Evolutionary conservation across 64 coral and sea anemone genomes (phyloP), one percentile per base, ranked within the genome.

Genomic region (Anthopleura sola): DNA sequence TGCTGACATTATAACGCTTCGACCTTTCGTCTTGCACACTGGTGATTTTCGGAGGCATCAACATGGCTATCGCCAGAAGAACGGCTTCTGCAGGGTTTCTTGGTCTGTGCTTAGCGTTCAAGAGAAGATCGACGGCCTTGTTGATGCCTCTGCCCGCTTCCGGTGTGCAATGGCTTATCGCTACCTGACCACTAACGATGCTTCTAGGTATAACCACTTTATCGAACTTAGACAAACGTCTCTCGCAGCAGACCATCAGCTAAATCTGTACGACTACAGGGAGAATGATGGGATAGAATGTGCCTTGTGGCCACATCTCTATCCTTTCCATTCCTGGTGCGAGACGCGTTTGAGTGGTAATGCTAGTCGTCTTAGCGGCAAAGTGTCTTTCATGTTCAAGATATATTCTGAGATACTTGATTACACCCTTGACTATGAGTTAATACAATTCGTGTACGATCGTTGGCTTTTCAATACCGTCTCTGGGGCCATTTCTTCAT

Each of bases 401-500:
- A 2, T 90, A 0, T 32, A 64, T 16, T 82, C 75, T 13, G n/a
- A 77, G 2, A 84, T 93, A 28, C 21, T 58, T 3, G 91, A 93
- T 36, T 93, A 85, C 50, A 14, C 49, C 13, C 36, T 88, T 8
- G 17, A 34, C 9, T 93, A 60, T 55, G 91, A 93, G 4, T 18
- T 93, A 0, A 31, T 93, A 0, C 88, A 93, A 15, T 93, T 85
- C 39, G 23, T 68, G 0, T 93, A 89, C 49, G 82, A 93, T 75
- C 69, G 92, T 12, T 93, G 91, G 91, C 6, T 93, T 0, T 93
- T 85, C 46, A 88, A 88, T 9, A 85, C 82, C 0, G 87, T 93
- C 0, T 85, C 66, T 36, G 82, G 86, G 1, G 86, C 91, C 2
- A 68, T 93, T 20, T 85, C 60, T 10, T 71, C 91, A 0, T 54